These are phyloP conservation scores for Tragulus kanchil DNA, from an alignment of 2,113 vertebrate genomes.

Conservation along the genomic window DNA sequence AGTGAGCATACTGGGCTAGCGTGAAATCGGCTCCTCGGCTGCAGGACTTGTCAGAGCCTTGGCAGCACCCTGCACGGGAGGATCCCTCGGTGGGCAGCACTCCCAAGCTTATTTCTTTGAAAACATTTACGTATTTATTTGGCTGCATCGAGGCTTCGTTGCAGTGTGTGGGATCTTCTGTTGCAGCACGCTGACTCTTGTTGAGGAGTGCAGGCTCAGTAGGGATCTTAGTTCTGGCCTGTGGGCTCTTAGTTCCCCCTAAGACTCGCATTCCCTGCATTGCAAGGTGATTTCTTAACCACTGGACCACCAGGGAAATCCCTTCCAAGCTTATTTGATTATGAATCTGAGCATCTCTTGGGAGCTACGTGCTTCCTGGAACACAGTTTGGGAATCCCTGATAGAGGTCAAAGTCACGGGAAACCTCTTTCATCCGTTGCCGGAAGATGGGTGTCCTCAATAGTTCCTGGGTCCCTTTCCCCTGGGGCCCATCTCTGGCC, in stretches of 20 bases:
- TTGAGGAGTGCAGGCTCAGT: no score
- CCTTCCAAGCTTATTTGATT: not conserved
- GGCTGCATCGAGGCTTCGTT: no score
- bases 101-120: not conserved
- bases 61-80: fast-evolving
- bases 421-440: not conserved
- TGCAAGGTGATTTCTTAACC: no score
- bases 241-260: no score
- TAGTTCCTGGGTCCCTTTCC: fast-evolving
- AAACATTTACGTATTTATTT: no score
- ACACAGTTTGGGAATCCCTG: not conserved
- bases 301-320: no score
- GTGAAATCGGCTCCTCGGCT: not conserved
- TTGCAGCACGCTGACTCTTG: no score
- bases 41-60: not conserved
- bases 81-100: not conserved
- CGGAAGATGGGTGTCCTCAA: no score
- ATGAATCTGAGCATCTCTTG: not conserved
- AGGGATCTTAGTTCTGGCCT: no score
- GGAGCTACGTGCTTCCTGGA: not conserved
- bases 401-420: not conserved
- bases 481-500: not conserved
- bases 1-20: not conserved
- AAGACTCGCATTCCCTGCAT: no score
- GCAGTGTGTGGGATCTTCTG: no score